Percentiles rank a stretch among this genome's conserved stretches.
phyloP scores from a whole-genome alignment of 2,888 invertebrate species.

The Keiferia lycopersicella region DNA sequence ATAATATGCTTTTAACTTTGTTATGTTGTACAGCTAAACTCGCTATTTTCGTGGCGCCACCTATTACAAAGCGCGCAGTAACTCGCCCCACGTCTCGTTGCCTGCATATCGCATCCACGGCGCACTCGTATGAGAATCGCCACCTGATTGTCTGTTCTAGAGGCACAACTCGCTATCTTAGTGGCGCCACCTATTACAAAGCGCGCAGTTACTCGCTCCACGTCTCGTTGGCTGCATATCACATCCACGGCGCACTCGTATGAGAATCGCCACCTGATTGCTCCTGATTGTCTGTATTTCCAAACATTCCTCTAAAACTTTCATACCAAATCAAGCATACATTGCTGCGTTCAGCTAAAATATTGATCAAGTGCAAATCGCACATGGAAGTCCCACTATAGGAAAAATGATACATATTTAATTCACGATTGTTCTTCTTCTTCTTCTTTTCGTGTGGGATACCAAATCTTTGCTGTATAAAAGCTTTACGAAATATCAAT shows the following conservation, averaged over 20 bases:
- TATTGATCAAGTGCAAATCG: too few relatives aligned
- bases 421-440: too few relatives aligned
- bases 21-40: neutral
- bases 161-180: neutral
- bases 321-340: neutral
- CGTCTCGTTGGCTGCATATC: neutral
- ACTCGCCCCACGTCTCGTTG: slow-evolving; percentile 29
- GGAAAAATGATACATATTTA: too few relatives aligned
- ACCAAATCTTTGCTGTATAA: too few relatives aligned
- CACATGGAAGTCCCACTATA: too few relatives aligned
- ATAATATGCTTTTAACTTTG: too few relatives aligned
- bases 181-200: slow-evolving; percentile 45
- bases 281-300: slow-evolving; percentile 52
- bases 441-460: too few relatives aligned
- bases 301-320: neutral
- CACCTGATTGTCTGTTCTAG: slow-evolving; percentile 80
- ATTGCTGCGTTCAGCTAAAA: neutral
- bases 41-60: slow-evolving; percentile 39
- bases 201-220: slow-evolving; percentile 47
- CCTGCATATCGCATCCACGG: neutral
- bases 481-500: too few relatives aligned
- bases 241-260: slow-evolving; percentile 26
- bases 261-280: slow-evolving; percentile 76
- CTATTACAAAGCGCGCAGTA: slow-evolving; percentile 49
- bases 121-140: slow-evolving; percentile 52